Conservation (phyloP, 1,140 invertebrate genomes). For the Orius insidiosus region DNA sequence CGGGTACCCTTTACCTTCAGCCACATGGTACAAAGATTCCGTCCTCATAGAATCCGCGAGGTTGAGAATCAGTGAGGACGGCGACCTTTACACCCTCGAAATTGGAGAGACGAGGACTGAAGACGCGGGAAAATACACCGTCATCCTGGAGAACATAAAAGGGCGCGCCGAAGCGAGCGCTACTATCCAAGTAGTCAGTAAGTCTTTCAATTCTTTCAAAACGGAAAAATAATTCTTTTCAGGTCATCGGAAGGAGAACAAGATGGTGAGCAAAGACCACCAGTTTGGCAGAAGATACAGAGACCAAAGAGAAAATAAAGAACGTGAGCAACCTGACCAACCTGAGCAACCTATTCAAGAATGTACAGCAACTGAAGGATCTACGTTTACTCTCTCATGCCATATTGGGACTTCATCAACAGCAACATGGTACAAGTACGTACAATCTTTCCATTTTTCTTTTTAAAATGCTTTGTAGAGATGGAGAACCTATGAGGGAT, state of each 20-base stretch:
- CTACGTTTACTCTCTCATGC: constrained; percentile 33
- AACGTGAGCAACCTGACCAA: constrained; percentile 25
- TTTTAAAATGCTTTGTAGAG: constrained; percentile 24
- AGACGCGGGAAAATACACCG: constrained; percentile 64
- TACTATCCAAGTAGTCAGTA: constrained; percentile 57
- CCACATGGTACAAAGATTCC: constrained; percentile 65
- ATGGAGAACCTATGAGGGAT: constrained; percentile 31
- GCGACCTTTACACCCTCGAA: constrained; percentile 57
- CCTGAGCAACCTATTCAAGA: constrained; percentile 26
- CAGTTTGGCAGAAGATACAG: constrained; percentile 21
- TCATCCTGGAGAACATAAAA: constrained; percentile 64
- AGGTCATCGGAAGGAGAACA: constrained; percentile 1
- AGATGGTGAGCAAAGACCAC: constrained; percentile 2
- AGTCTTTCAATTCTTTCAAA: constrained; percentile 19
- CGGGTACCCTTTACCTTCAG: constrained; percentile 57
- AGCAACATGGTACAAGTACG: constrained; percentile 38
- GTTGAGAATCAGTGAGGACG: constrained; percentile 50
- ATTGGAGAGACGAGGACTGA: constrained; percentile 56
- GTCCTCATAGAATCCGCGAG: constrained; percentile 40
- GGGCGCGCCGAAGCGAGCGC: constrained; percentile 65
- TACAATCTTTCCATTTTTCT: constrained; percentile 4
- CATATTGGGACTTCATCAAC: constrained; percentile 38
- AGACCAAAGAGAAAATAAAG: constrained; percentile 23
- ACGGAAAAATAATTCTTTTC: not conserved
- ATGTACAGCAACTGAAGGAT: constrained; percentile 26